Percentiles rank a stretch among this genome's conserved stretches.
Evolutionary conservation across 2,113 vertebrate species (phyloP).

Genomic region (Brachyhypopomus gauderio): DNA sequence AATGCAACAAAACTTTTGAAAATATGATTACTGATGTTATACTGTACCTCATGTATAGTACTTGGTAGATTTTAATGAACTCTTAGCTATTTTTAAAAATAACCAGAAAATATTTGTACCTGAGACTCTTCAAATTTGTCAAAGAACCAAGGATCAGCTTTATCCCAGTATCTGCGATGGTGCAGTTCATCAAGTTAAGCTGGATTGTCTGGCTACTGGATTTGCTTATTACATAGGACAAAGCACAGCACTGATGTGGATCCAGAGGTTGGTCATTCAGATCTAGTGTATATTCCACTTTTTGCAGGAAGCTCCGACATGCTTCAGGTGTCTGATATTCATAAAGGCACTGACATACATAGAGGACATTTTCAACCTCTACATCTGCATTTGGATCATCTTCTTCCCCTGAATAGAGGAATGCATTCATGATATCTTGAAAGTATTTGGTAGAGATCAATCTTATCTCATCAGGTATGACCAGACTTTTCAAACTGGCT

Average conservation of each 20-base stretch:
- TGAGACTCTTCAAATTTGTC: slow-evolving; percentile 38
- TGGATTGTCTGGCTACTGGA: slow-evolving; percentile 8
- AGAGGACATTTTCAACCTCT: slow-evolving; percentile 43
- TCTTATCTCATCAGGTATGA: slow-evolving; percentile 34
- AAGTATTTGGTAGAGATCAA: slow-evolving; percentile 20
- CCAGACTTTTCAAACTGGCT: slow-evolving; percentile 29
- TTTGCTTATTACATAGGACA: slow-evolving; percentile 52
- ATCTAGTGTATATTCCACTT: slow-evolving; percentile 35
- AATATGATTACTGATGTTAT: too few species aligned
- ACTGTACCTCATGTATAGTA: too few species aligned
- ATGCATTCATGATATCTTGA: slow-evolving; percentile 32
- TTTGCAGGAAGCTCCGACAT: slow-evolving; percentile 42
- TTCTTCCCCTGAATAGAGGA: slow-evolving; percentile 14
- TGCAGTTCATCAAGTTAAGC: slow-evolving; percentile 39
- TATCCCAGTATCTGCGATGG: slow-evolving; percentile 24
- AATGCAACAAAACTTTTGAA: too few species aligned
- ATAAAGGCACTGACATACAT: slow-evolving; percentile 54
- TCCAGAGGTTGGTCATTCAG: slow-evolving; percentile 44
- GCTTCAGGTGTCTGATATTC: slow-evolving; percentile 43
- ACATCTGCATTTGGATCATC: slow-evolving; percentile 1
- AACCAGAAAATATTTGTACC: background rate
- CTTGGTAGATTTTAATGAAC: too few species aligned
- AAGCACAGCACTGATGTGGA: slow-evolving; percentile 50
- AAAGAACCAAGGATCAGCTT: slow-evolving; percentile 46
- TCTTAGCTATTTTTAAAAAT: too few species aligned